Conservation (phyloP, 2,888 invertebrate genomes). For the Venusia cambrica region DNA sequence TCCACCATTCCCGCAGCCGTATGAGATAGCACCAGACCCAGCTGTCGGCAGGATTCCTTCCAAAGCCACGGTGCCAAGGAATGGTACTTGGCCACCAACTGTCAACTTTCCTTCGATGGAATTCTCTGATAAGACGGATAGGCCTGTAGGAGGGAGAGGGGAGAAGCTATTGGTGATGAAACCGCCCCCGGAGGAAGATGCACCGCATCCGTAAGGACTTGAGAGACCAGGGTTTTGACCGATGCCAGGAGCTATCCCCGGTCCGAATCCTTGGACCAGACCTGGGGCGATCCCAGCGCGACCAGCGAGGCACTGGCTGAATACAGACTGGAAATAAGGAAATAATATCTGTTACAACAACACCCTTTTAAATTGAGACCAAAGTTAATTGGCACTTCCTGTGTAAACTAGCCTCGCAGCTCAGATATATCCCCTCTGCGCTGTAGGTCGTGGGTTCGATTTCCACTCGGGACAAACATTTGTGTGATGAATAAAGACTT, state of each 20-base stretch:
- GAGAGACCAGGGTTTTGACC: too few relatives aligned
- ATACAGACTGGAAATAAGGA: constrained; percentile 13
- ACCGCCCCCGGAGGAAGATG: constrained; percentile 13
- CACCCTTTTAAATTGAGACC: too few relatives aligned
- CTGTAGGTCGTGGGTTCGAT: too few relatives aligned
- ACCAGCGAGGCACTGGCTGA: constrained; percentile 9
- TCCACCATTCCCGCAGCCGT: constrained; percentile 21
- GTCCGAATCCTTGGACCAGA: not conserved
- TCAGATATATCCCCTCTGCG: too few relatives aligned
- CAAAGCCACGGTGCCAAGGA: constrained; percentile 21
- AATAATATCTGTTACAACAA: too few relatives aligned
- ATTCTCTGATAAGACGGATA: constrained; percentile 25
- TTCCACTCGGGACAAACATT: too few relatives aligned
- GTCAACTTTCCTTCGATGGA: constrained; percentile 20
- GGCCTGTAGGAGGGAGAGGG: constrained; percentile 16
- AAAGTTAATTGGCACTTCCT: too few relatives aligned
- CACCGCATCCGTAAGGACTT: constrained; percentile 8
- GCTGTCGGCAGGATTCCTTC: constrained; percentile 21
- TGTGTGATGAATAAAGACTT: too few relatives aligned
- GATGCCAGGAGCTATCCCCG: constrained; percentile 9
- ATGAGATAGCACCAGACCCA: constrained; percentile 19
- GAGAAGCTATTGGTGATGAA: constrained; percentile 18
- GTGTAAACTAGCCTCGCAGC: too few relatives aligned
- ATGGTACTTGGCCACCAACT: constrained; percentile 22
- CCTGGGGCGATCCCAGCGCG: not conserved